Percentiles rank a stretch among this genome's conserved stretches.
Conservation (phyloP, 2,113 vertebrate genomes). For the Odobenus rosmarus region DNA sequence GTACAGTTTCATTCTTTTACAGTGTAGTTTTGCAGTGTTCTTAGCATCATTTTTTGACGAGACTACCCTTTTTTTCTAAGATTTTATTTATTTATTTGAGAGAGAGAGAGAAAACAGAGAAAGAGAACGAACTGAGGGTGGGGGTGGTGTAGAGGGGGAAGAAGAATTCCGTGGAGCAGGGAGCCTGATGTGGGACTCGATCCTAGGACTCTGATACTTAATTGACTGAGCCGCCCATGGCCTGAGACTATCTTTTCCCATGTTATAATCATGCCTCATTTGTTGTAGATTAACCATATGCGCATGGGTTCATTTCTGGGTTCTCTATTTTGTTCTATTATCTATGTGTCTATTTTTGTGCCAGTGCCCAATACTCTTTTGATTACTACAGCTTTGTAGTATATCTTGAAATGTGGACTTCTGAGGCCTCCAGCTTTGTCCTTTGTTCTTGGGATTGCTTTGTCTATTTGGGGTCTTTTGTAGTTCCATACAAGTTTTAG, state of each 20-base stretch:
- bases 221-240: no score
- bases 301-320: neutral
- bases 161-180: no score
- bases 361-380: neutral
- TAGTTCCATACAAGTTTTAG: neutral
- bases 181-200: fast-evolving
- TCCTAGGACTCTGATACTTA: no score
- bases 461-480: neutral
- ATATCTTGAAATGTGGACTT: neutral
- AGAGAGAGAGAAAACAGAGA: no score
- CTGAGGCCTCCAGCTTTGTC: neutral
- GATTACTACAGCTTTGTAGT: neutral
- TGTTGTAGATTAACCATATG: neutral
- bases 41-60: neutral
- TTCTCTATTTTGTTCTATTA: neutral
- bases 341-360: neutral
- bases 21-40: neutral
- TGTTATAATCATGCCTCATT: neutral
- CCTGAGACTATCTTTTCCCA: no score
- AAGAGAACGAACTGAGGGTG: no score
- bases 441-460: neutral
- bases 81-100: no score
- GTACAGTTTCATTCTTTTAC: neutral
- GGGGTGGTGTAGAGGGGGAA: no score
- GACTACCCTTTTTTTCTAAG: neutral